Percentiles rank a stretch among this genome's conserved stretches.
Evolutionary conservation across 2,888 invertebrate species (phyloP).

Genomic region (Camptogramma bilineatum): DNA sequence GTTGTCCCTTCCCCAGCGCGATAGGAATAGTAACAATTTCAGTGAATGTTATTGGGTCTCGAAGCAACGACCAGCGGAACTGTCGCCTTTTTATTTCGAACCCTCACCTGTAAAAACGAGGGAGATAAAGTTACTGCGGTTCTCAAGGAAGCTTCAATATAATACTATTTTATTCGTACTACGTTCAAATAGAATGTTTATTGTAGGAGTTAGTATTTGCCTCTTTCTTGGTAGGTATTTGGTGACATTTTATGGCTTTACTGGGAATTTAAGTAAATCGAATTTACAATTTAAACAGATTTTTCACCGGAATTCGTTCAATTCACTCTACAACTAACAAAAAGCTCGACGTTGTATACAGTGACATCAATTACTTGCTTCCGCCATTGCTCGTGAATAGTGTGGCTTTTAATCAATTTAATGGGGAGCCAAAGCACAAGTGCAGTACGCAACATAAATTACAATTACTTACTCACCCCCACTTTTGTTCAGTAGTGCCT

Average conservation of each 20-base stretch:
- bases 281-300: no score
- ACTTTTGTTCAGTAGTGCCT: constrained; percentile 4
- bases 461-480: not conserved
- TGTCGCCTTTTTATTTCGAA: not conserved
- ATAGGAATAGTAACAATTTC: constrained; percentile 1
- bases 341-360: not conserved
- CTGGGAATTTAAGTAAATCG: not conserved
- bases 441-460: not conserved
- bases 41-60: constrained; percentile 9
- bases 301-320: not conserved
- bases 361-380: not conserved
- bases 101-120: not conserved
- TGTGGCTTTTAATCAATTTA: not conserved
- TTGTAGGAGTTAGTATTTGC: not conserved
- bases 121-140: not conserved
- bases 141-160: not conserved
- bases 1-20: not conserved
- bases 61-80: not conserved
- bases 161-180: constrained; percentile 1
- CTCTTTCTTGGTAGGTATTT: not conserved
- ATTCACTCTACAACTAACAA: not conserved
- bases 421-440: not conserved
- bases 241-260: not conserved
- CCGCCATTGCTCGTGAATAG: not conserved
- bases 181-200: not conserved